phyloP scores from a whole-genome alignment of 2,113 vertebrate species.

The Varanus salvator region DNA sequence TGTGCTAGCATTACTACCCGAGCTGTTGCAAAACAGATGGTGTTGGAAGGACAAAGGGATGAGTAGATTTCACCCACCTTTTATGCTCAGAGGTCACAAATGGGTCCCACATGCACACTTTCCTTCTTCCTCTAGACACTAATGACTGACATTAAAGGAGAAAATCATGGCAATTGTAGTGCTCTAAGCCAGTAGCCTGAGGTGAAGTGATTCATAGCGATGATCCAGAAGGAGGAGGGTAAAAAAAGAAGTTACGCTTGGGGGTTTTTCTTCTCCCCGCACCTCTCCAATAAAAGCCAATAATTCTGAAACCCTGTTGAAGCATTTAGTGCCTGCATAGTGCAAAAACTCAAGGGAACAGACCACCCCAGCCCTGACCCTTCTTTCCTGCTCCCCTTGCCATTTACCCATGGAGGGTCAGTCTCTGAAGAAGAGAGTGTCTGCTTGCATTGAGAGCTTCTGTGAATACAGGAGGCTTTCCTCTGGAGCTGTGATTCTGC shows the following conservation, averaged over 20 bases:
- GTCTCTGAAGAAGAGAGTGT: too few relatives aligned
- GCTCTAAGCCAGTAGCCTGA: neutral
- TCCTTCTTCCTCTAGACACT: neutral
- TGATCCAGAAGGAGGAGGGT: neutral
- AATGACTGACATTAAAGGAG: neutral
- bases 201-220: neutral
- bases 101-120: neutral
- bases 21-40: neutral
- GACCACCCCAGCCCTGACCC: too few relatives aligned
- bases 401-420: too few relatives aligned
- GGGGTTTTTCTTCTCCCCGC: neutral
- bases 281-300: neutral
- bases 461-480: too few relatives aligned
- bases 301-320: too few relatives aligned
- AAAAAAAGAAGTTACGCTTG: neutral
- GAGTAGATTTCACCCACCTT: neutral
- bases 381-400: too few relatives aligned
- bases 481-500: too few relatives aligned
- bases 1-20: too few relatives aligned
- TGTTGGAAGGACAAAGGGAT: neutral
- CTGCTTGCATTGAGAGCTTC: too few relatives aligned
- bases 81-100: neutral
- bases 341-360: too few relatives aligned
- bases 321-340: too few relatives aligned
- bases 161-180: neutral